Evolutionary conservation across 2,888 invertebrate species (phyloP).

Genomic region (Adelphocoris suturalis): DNA sequence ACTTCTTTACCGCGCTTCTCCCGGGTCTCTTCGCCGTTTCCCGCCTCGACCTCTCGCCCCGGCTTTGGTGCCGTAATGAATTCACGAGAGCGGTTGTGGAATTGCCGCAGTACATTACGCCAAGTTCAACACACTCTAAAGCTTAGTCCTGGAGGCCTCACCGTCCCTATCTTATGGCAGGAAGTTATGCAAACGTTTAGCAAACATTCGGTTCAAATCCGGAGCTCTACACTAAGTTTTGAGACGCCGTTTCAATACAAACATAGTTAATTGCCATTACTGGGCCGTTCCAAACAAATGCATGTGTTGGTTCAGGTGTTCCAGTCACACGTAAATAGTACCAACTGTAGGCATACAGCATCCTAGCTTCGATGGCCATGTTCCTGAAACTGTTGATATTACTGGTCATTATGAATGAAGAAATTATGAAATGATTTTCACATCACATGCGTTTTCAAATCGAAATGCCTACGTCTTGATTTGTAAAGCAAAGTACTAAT

Average conservation of each 20-base stretch:
- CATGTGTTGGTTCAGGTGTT: neutral
- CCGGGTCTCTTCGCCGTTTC: neutral
- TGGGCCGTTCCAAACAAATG: neutral
- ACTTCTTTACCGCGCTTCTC: neutral
- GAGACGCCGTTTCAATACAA: conserved; percentile 29
- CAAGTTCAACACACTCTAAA: conserved; percentile 63
- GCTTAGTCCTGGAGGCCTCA: conserved; percentile 51
- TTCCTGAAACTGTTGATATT: too few species aligned
- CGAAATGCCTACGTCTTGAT: too few species aligned
- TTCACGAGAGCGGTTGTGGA: conserved; percentile 47
- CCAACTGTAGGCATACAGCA: neutral
- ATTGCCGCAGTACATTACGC: conserved; percentile 57
- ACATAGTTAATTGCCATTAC: conserved; percentile 10
- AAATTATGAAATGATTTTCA: too few species aligned
- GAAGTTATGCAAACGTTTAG: conserved; percentile 64
- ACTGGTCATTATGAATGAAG: too few species aligned
- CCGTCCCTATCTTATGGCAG: conserved; percentile 47
- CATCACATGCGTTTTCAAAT: too few species aligned
- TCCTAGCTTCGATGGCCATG: too few species aligned
- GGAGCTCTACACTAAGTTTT: conserved; percentile 29
- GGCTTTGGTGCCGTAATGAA: conserved; percentile 28
- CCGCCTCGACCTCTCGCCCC: neutral
- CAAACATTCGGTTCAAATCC: conserved; percentile 47
- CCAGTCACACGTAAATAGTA: neutral
- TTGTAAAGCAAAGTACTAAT: too few species aligned